These are phyloP conservation scores for Philypnodon macrostomus DNA, from an alignment of 2,797 vertebrate genomes.

Conservation along the genomic window DNA sequence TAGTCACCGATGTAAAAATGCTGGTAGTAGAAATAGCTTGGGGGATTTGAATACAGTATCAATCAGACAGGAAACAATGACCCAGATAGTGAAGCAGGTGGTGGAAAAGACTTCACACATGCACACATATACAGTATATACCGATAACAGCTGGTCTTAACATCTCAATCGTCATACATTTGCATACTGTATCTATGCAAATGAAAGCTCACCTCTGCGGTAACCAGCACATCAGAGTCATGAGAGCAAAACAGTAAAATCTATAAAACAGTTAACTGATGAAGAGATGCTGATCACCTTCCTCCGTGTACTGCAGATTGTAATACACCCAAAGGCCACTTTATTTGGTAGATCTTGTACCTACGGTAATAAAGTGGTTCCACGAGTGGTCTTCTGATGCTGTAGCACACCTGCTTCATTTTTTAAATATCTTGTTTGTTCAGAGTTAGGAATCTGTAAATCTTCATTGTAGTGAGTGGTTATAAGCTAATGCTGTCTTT, in stretches of 20 bases:
- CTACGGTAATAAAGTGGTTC: no score
- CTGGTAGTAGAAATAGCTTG: slow-evolving; percentile 45
- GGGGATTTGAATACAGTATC: slow-evolving; percentile 46
- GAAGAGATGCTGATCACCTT: slow-evolving; percentile 31
- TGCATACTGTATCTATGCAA: slow-evolving; percentile 66
- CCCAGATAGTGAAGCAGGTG: slow-evolving; percentile 53
- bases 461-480: no score
- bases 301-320: no score
- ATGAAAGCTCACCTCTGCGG: slow-evolving; percentile 51
- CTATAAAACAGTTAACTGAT: slow-evolving; percentile 30
- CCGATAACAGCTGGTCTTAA: slow-evolving; percentile 25
- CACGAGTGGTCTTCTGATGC: no score
- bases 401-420: no score
- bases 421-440: no score
- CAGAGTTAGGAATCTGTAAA: no score
- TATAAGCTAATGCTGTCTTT: no score
- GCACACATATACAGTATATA: no score
- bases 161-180: slow-evolving; percentile 53
- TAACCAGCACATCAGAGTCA: slow-evolving; percentile 60
- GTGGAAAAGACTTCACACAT: slow-evolving; percentile 8
- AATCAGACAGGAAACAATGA: slow-evolving; percentile 54
- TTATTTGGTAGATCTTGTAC: no score
- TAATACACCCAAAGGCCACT: no score
- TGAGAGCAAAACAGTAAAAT: slow-evolving; percentile 35
- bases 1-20: slow-evolving; percentile 33